Conservation (phyloP, 1,140 invertebrate genomes). For the Scaptodrosophila lebanonensis region DNA sequence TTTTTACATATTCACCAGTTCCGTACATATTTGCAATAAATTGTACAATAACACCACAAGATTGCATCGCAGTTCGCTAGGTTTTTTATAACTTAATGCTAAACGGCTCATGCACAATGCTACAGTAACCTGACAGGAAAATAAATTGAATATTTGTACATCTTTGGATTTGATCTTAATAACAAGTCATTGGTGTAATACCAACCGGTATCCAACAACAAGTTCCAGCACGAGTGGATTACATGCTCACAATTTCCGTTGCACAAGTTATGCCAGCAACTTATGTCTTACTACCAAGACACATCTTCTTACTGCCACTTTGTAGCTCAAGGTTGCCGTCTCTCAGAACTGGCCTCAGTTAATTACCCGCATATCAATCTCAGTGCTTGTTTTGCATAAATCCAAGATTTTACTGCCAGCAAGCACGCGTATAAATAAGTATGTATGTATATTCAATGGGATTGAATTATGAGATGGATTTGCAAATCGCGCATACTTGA, state of each 20-base stretch:
- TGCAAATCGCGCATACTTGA: conserved; percentile 21
- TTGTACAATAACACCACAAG: too few species aligned
- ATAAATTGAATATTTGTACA: too few species aligned
- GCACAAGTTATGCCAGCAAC: conserved; percentile 35
- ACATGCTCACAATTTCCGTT: conserved; percentile 19
- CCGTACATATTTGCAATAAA: too few species aligned
- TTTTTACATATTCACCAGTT: too few species aligned
- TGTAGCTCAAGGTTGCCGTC: conserved; percentile 53
- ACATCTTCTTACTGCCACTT: conserved; percentile 48
- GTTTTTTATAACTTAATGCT: too few species aligned
- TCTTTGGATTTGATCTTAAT: conserved; percentile 49
- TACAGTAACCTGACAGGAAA: too few species aligned
- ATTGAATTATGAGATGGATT: conserved; percentile 39
- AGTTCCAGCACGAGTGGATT: too few species aligned
- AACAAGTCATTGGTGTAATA: conserved; percentile 55
- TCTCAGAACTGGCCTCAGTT: conserved; percentile 44
- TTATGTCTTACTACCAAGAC: conserved; percentile 30
- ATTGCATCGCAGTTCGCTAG: too few species aligned
- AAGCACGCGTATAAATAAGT: conserved; percentile 4
- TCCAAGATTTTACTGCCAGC: conserved; percentile 27
- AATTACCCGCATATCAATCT: conserved; percentile 33
- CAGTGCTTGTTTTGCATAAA: conserved; percentile 45
- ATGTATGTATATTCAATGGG: conserved; percentile 13
- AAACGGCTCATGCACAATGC: too few species aligned
- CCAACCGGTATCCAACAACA: too few species aligned